Percentiles rank a stretch among this genome's conserved stretches.
Conservation (phyloP, 2,797 vertebrate species). For the Anguilla megastoma region DNA sequence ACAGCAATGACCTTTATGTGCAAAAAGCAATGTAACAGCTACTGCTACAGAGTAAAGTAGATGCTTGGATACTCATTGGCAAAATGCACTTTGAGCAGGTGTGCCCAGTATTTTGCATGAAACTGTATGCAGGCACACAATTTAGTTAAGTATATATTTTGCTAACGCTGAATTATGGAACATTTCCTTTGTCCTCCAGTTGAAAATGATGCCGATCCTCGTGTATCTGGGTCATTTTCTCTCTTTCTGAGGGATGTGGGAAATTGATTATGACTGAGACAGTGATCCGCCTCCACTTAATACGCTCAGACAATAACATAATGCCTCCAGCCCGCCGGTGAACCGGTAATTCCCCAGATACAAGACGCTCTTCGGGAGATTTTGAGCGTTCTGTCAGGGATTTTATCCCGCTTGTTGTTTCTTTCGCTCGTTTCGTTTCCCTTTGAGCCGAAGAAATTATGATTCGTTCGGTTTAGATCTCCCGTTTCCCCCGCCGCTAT, state of each 20-base stretch:
- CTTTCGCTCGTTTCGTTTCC: constrained; percentile 4
- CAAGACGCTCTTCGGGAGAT: constrained; percentile 44
- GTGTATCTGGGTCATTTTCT: not conserved
- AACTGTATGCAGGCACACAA: not conserved
- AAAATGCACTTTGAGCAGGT: no score
- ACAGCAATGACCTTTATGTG: no score
- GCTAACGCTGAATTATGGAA: not conserved
- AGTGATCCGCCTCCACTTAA: constrained; percentile 40
- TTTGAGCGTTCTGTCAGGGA: constrained; percentile 27
- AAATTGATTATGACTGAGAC: constrained; percentile 6
- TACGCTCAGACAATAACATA: constrained; percentile 48
- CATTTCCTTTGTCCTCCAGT: not conserved
- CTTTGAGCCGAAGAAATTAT: constrained; percentile 47
- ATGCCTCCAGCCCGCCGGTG: constrained; percentile 26
- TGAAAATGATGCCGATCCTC: constrained; percentile 18
- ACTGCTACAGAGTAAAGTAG: no score
- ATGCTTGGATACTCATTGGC: no score
- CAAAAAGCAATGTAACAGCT: no score
- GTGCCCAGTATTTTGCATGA: not conserved
- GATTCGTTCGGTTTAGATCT: constrained; percentile 44
- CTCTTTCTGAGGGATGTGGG: constrained; percentile 9
- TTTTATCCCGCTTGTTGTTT: constrained; percentile 20
- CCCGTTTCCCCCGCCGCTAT: not conserved
- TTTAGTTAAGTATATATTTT: not conserved
- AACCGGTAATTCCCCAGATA: constrained; percentile 42